Percentiles rank a stretch among this genome's conserved stretches.
phyloP scores from a whole-genome alignment of 2,888 invertebrate genomes.

The Elmis aenea region DNA sequence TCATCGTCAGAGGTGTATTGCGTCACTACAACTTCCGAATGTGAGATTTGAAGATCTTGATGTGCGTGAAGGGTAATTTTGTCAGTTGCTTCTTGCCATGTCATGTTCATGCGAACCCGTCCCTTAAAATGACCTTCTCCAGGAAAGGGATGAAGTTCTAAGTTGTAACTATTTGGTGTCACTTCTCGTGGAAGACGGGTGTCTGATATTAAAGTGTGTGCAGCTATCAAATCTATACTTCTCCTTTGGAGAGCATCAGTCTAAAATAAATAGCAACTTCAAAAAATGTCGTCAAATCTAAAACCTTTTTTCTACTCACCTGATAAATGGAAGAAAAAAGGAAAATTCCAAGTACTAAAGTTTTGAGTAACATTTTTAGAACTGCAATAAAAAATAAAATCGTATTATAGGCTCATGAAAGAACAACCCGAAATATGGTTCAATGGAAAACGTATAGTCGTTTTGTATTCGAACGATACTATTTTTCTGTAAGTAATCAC shows the following conservation, averaged over 20 bases:
- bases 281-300: too few species aligned
- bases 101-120: conserved; percentile 62
- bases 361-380: too few species aligned
- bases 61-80: conserved; percentile 63
- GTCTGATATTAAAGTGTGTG: conserved; percentile 60
- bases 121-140: conserved; percentile 64
- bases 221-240: conserved; percentile 69
- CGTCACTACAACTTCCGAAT: conserved; percentile 48
- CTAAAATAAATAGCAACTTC: too few species aligned
- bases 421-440: too few species aligned
- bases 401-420: too few species aligned
- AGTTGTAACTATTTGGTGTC: conserved; percentile 59
- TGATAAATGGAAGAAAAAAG: too few species aligned
- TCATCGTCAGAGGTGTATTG: conserved; percentile 37
- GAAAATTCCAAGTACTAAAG: too few species aligned
- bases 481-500: too few species aligned
- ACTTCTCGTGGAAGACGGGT: conserved; percentile 59
- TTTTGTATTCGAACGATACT: too few species aligned
- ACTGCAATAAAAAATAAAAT: too few species aligned
- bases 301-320: too few species aligned
- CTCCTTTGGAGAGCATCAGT: conserved; percentile 32
- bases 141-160: conserved; percentile 63
- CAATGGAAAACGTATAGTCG: too few species aligned
- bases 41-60: conserved; percentile 57
- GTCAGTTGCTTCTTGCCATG: conserved; percentile 58